Conservation (phyloP, 1,140 invertebrate genomes). For the Scaptomyza hsui region DNA sequence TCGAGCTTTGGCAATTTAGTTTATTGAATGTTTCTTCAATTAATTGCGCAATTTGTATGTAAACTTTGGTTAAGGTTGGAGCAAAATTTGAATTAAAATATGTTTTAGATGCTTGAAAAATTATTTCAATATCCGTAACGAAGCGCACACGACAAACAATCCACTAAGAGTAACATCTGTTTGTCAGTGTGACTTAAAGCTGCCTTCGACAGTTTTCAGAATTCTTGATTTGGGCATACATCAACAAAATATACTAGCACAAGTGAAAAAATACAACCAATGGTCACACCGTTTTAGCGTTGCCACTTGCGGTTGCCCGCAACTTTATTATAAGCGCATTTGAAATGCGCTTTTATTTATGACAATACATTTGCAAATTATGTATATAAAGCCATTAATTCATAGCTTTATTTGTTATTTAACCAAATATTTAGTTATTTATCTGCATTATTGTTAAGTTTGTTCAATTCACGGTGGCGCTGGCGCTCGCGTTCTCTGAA, state of each 20-base stretch:
- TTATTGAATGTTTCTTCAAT: constrained; percentile 1
- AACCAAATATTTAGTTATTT: neutral
- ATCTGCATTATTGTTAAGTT: neutral
- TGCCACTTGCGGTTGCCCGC: neutral
- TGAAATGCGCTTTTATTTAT: no score
- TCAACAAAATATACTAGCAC: constrained; percentile 1
- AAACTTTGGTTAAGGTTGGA: constrained; percentile 15
- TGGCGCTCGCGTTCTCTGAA: constrained; percentile 36
- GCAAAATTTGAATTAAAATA: constrained; percentile 24
- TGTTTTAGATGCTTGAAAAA: constrained; percentile 18
- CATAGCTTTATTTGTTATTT: no score
- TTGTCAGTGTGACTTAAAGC: constrained; percentile 15
- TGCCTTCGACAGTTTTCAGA: neutral
- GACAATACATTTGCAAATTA: no score
- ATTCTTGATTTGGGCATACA: neutral
- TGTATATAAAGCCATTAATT: no score
- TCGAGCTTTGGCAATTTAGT: constrained; percentile 4
- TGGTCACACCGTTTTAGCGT: constrained; percentile 5
- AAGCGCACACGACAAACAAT: constrained; percentile 51
- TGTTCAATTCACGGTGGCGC: constrained; percentile 5
- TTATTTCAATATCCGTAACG: constrained; percentile 37
- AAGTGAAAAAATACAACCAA: neutral
- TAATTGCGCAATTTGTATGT: constrained; percentile 3
- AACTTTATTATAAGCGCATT: neutral
- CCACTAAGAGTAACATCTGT: constrained; percentile 59